Conservation (phyloP, 1,140 invertebrate species). For the Colletes latitarsis region DNA sequence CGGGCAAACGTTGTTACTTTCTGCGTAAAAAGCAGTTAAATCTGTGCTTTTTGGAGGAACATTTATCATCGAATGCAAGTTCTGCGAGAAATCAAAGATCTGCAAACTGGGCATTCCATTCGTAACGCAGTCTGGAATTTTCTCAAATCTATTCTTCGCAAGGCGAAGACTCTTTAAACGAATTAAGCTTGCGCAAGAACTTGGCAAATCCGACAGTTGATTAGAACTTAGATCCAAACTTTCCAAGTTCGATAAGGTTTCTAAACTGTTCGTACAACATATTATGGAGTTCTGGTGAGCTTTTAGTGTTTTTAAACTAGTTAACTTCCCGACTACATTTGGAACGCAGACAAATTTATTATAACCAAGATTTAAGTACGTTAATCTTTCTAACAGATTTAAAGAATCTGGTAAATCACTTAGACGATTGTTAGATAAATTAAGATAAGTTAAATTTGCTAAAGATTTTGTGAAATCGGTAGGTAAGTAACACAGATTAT, state of each 20-base stretch:
- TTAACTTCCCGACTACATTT: constrained; percentile 45
- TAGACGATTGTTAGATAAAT: constrained; percentile 59
- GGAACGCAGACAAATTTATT: constrained; percentile 47
- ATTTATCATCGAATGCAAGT: constrained; percentile 47
- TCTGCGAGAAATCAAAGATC: constrained; percentile 59
- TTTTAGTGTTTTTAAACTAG: constrained; percentile 25
- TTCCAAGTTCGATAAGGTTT: constrained; percentile 58
- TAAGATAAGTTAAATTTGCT: constrained; percentile 33
- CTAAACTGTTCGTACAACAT: constrained; percentile 39
- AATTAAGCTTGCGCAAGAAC: constrained; percentile 52
- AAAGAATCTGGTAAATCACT: constrained; percentile 56
- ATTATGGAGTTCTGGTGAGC: constrained; percentile 31
- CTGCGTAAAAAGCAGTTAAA: constrained; percentile 58
- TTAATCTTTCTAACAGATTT: constrained; percentile 40
- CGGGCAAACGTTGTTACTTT: constrained; percentile 30
- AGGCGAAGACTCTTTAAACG: constrained; percentile 52
- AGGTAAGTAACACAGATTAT: neutral
- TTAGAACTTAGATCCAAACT: constrained; percentile 60
- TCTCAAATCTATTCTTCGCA: constrained; percentile 49
- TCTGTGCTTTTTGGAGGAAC: constrained; percentile 54
- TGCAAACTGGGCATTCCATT: constrained; percentile 65
- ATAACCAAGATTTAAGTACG: constrained; percentile 47
- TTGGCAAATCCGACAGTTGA: constrained; percentile 53
- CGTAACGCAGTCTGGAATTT: constrained; percentile 62
- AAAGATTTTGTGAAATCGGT: neutral